phyloP scores from a whole-genome alignment of 2,797 vertebrate genomes.

The Chaenodraco wilsoni region DNA sequence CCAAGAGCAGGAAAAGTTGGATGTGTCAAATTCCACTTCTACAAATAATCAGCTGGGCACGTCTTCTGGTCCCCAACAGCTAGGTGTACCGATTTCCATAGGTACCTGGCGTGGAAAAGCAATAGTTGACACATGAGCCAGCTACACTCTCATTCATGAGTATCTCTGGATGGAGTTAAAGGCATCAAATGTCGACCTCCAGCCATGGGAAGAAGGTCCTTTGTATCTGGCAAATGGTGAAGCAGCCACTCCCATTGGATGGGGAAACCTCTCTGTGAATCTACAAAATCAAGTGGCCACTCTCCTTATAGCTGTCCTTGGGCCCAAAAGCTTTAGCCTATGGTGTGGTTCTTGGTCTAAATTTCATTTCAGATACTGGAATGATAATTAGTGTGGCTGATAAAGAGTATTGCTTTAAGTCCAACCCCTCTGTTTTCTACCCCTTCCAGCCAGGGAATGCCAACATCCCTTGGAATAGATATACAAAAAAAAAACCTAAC shows the following conservation, averaged over 20 bases:
- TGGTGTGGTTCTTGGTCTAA: too few species aligned
- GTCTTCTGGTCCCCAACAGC: not conserved
- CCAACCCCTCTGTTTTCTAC: too few species aligned
- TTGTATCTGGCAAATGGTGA: constrained; percentile 15
- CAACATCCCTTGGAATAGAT: too few species aligned
- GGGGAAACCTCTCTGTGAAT: not conserved
- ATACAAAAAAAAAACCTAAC: too few species aligned
- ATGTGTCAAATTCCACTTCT: not conserved
- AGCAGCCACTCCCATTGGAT: not conserved
- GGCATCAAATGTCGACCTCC: not conserved
- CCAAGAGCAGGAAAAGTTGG: not conserved
- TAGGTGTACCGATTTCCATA: constrained; percentile 10
- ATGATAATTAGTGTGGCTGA: too few species aligned
- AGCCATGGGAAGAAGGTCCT: constrained; percentile 4
- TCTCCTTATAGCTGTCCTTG: too few species aligned
- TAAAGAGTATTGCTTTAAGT: too few species aligned
- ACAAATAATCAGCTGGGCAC: too few species aligned
- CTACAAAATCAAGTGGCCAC: too few species aligned
- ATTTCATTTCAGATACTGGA: too few species aligned
- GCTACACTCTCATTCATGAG: constrained; percentile 8
- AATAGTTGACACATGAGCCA: constrained; percentile 14
- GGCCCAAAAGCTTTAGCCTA: too few species aligned
- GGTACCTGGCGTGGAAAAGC: not conserved
- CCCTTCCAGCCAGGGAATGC: too few species aligned
- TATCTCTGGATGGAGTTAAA: not conserved